These are phyloP conservation scores for Thymelicus lineola DNA, from an alignment of 2,888 invertebrate species.

Conservation along the genomic window DNA sequence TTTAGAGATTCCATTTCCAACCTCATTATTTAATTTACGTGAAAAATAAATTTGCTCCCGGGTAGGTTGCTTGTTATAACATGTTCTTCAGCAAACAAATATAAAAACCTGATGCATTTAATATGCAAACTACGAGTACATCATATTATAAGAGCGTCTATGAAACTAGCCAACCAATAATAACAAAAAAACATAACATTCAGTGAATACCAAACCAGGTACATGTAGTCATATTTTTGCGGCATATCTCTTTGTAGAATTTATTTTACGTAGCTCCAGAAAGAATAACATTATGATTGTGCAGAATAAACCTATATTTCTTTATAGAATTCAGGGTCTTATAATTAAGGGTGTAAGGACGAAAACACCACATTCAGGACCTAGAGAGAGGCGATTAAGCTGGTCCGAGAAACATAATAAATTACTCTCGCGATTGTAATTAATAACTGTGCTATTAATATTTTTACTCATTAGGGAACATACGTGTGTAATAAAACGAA, in stretches of 20 bases:
- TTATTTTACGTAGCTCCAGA: background rate
- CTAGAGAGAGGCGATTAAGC: conserved; percentile 46
- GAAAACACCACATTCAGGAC: conserved; percentile 18
- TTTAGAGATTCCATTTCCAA: no score
- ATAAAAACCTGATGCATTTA: no score
- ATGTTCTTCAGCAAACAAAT: no score
- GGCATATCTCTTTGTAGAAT: background rate
- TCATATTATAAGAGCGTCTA: no score
- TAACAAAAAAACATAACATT: no score
- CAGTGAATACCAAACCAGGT: no score
- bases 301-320: conserved; percentile 6
- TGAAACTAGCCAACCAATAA: no score
- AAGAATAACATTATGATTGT: conserved; percentile 8
- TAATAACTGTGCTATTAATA: conserved; percentile 53
- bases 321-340: conserved; percentile 21
- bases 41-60: no score
- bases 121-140: no score
- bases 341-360: conserved; percentile 20
- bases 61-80: no score
- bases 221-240: background rate
- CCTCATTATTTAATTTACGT: no score
- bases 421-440: conserved; percentile 51
- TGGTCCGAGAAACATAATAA: conserved; percentile 46
- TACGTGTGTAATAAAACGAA: conserved; percentile 45
- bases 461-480: conserved; percentile 54